Percentiles rank a stretch among this genome's conserved stretches.
Evolutionary conservation across 2,888 invertebrate species (phyloP).

Genomic region (Nasonia oneida): DNA sequence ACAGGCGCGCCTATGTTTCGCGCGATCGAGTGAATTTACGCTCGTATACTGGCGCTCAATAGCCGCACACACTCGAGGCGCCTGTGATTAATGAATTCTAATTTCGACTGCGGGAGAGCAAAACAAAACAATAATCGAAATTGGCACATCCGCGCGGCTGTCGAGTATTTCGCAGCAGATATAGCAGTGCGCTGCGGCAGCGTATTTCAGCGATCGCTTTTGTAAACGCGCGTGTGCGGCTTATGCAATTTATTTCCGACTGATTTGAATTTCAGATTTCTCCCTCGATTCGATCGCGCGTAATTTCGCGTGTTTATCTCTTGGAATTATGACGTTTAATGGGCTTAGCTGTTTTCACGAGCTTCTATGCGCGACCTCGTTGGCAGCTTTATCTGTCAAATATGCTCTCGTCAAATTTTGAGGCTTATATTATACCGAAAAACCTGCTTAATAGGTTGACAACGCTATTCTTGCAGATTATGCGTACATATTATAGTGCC

Average conservation of each 20-base stretch:
- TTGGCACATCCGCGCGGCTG: background rate
- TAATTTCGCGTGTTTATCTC: slow-evolving; percentile 3
- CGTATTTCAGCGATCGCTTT: background rate
- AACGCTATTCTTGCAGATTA: no score
- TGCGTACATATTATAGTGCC: no score
- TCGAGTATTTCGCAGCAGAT: background rate
- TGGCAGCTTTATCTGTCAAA: background rate
- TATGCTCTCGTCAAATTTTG: background rate
- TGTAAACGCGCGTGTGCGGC: background rate
- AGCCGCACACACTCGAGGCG: background rate
- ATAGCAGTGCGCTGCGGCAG: background rate
- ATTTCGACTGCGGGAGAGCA: slow-evolving; percentile 2
- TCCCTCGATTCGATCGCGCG: background rate
- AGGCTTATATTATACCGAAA: background rate
- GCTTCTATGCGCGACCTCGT: background rate
- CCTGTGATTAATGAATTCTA: slow-evolving; percentile 34
- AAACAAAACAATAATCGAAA: slow-evolving; percentile 41
- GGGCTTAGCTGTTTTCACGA: background rate
- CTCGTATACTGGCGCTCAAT: background rate
- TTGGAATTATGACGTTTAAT: slow-evolving; percentile 7
- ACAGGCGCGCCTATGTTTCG: background rate
- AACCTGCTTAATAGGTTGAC: no score
- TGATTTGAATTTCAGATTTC: slow-evolving; percentile 19
- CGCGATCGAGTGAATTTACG: background rate
- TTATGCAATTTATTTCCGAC: slow-evolving; percentile 3